Conservation (phyloP, 2,888 invertebrate genomes). For the Chironomus tentans region DNA sequence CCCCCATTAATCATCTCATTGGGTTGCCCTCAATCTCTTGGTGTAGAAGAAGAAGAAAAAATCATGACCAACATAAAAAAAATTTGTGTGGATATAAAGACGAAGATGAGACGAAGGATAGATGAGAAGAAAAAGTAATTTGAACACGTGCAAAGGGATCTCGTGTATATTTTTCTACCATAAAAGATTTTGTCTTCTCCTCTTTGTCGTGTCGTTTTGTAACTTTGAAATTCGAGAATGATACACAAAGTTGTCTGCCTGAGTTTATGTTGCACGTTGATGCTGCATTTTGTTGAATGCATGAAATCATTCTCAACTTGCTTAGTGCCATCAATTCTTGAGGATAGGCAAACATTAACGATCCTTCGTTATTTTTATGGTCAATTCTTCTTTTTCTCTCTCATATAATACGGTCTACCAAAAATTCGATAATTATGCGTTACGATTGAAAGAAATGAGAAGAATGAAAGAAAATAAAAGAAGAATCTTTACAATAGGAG, state of each 20-base stretch:
- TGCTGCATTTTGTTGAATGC: background rate
- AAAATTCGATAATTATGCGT: conserved; percentile 24
- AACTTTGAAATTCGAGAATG: background rate
- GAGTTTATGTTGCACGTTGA: background rate
- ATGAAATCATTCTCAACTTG: background rate
- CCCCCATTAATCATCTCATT: conserved; percentile 23
- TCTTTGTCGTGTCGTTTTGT: background rate
- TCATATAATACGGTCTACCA: conserved; percentile 13
- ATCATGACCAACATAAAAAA: background rate
- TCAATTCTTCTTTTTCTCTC: conserved; percentile 18
- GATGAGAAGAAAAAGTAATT: conserved; percentile 18
- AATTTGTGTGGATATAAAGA: background rate
- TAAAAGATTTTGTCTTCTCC: background rate
- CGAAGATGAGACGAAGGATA: background rate
- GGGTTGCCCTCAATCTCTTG: conserved; percentile 10
- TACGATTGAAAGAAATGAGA: background rate
- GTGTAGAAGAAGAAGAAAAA: background rate
- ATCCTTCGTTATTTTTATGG: conserved; percentile 22
- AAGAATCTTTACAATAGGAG: background rate
- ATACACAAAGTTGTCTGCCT: background rate
- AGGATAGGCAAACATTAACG: conserved; percentile 16
- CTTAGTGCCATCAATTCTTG: background rate
- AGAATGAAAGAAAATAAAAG: background rate
- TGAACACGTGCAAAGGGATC: conserved; percentile 25
- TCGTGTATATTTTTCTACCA: background rate